A percentile compares a stretch with the other conserved stretches of the same genome.
Evolutionary conservation across 2,888 invertebrate species (phyloP).

Genomic region (Hirtodrosophila histrioides): DNA sequence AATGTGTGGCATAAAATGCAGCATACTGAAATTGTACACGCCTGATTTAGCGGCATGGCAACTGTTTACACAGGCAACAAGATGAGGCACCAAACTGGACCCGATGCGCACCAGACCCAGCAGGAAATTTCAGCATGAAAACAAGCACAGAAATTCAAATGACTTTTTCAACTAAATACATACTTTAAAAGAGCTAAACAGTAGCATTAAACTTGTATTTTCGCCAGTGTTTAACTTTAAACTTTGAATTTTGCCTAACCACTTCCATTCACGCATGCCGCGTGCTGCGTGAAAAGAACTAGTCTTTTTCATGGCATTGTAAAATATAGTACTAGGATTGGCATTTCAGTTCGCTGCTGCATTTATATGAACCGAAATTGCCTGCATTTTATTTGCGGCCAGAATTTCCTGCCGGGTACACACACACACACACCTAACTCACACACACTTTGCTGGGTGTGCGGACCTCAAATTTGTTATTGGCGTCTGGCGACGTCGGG

Average conservation of each 20-base stretch:
- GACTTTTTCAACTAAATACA: too few species aligned
- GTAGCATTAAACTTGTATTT: too few species aligned
- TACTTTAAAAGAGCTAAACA: too few species aligned
- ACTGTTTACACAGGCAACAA: constrained; percentile 67
- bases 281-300: too few species aligned
- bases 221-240: too few species aligned
- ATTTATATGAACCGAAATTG: too few species aligned
- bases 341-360: not conserved
- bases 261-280: too few species aligned
- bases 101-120: constrained; percentile 32
- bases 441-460: constrained; percentile 10
- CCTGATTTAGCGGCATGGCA: constrained; percentile 67
- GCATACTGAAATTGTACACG: constrained; percentile 64
- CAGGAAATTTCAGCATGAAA: constrained; percentile 24
- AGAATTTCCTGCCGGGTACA: constrained; percentile 15
- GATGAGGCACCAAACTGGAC: constrained; percentile 54
- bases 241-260: too few species aligned
- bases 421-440: not conserved
- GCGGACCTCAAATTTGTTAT: constrained; percentile 47
- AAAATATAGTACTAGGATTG: too few species aligned
- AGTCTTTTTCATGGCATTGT: too few species aligned
- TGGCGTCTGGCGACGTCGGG: constrained; percentile 53
- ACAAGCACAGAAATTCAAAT: not conserved
- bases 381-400: too few species aligned
- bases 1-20: constrained; percentile 68